A percentile compares a stretch with the other conserved stretches of the same genome.
These are phyloP conservation scores for Oreotrochilus melanogaster DNA, from an alignment of 2,113 vertebrate genomes.

Conservation along the genomic window DNA sequence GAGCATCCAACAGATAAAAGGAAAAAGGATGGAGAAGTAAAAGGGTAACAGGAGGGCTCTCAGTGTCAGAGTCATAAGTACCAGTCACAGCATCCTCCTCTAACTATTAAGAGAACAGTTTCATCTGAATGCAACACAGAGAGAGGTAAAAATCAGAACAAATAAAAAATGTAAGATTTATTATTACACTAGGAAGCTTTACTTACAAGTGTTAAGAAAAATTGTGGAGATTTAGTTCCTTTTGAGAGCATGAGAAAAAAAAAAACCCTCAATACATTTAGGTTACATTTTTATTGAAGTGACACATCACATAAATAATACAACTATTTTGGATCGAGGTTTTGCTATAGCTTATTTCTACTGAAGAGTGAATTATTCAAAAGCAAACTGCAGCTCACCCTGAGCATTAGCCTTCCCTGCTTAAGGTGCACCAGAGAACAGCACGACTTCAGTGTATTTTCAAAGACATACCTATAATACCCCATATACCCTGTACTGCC, in stretches of 20 bases:
- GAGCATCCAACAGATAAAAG: constrained; percentile 50
- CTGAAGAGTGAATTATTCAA: constrained; percentile 15
- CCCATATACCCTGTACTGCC: too few relatives aligned
- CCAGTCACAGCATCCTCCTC: background rate
- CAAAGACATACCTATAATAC: background rate
- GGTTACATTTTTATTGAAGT: constrained; percentile 27
- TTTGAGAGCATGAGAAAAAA: background rate
- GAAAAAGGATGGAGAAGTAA: constrained; percentile 5
- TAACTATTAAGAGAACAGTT: background rate
- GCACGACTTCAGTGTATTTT: background rate
- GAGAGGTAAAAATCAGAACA: background rate
- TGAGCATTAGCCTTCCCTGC: background rate
- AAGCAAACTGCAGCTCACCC: background rate
- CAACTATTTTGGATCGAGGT: constrained; percentile 3
- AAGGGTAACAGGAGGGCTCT: background rate
- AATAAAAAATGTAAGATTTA: background rate
- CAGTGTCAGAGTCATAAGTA: background rate
- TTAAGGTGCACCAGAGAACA: background rate
- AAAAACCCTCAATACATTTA: background rate
- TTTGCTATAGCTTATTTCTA: constrained; percentile 18
- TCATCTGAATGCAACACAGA: background rate
- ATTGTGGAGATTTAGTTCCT: constrained; percentile 1
- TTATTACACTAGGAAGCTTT: background rate
- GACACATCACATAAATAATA: constrained; percentile 16
- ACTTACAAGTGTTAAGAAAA: constrained; percentile 8